phyloP scores from a whole-genome alignment of 2,888 invertebrate genomes.

The Bembecia ichneumoniformis region DNA sequence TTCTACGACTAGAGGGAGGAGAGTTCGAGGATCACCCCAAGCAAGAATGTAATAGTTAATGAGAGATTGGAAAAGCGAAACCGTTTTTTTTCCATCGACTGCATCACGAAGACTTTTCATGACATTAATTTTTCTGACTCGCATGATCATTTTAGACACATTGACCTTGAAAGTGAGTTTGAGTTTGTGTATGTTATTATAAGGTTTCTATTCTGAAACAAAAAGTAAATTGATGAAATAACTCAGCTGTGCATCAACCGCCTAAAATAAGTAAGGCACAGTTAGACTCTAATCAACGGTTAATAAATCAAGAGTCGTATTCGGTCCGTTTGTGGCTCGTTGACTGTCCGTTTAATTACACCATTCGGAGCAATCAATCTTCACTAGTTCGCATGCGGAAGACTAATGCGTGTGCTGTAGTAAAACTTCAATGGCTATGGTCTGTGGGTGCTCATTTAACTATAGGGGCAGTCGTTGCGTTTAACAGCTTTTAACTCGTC shows the following conservation, averaged over 20 bases:
- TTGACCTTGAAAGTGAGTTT: too few relatives aligned
- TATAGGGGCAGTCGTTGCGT: neutral
- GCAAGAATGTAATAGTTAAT: too few relatives aligned
- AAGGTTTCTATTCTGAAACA: neutral
- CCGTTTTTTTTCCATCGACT: too few relatives aligned
- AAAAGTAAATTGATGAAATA: neutral
- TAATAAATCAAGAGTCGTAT: neutral
- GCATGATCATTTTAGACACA: too few relatives aligned
- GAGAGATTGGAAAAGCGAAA: too few relatives aligned
- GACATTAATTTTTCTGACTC: too few relatives aligned
- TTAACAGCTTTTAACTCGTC: conserved; percentile 3
- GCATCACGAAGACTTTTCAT: too few relatives aligned
- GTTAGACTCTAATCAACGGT: neutral
- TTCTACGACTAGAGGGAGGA: too few relatives aligned
- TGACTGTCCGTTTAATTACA: neutral
- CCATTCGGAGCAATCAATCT: neutral
- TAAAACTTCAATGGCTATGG: neutral
- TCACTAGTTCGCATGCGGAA: neutral
- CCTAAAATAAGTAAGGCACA: neutral
- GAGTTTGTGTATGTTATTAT: too few relatives aligned
- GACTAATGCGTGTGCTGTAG: neutral
- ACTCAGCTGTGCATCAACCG: neutral
- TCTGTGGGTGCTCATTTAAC: neutral
- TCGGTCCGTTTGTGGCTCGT: neutral
- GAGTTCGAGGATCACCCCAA: too few relatives aligned